Percentiles rank a stretch among this genome's conserved stretches.
These are phyloP conservation scores for Buphagus erythrorhynchus DNA, from an alignment of 2,797 vertebrate species.

Conservation along the genomic window DNA sequence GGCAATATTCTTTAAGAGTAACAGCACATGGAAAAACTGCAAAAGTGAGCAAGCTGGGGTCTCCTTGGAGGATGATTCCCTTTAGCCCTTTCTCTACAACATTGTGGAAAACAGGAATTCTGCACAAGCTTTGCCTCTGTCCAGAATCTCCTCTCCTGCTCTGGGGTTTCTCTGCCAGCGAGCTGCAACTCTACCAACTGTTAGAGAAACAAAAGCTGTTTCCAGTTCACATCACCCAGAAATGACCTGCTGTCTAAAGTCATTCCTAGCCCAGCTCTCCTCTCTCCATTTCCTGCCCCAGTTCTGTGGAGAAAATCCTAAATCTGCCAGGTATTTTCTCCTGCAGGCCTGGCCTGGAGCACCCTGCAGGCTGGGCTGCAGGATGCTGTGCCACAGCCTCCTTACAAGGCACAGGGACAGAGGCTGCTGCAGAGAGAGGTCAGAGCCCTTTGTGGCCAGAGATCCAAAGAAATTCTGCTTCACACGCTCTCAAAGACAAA, in stretches of 20 bases:
- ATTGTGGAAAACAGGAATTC: neutral
- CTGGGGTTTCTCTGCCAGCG: neutral
- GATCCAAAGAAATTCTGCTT: conserved; percentile 31
- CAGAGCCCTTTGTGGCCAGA: neutral
- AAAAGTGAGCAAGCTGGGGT: neutral
- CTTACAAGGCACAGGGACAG: conserved; percentile 12
- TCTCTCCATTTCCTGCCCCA: neutral
- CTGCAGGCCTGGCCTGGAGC: neutral
- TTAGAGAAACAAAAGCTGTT: conserved; percentile 37
- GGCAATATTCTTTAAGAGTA: neutral
- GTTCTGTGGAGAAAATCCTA: neutral
- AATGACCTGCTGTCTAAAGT: conserved; percentile 28
- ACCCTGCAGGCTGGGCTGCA: neutral
- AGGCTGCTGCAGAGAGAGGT: conserved; percentile 25
- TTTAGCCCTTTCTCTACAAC: neutral
- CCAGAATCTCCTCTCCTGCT: neutral
- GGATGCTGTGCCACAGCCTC: neutral
- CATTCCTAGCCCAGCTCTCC: neutral
- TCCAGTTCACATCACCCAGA: conserved; percentile 27
- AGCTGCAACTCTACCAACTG: conserved; percentile 23
- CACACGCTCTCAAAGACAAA: neutral
- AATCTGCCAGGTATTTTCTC: neutral
- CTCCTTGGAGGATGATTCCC: neutral
- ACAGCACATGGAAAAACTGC: neutral
- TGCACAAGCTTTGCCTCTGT: neutral